These are phyloP conservation scores for Drosophila mayaguana DNA, from an alignment of 2,888 invertebrate species.

Conservation along the genomic window DNA sequence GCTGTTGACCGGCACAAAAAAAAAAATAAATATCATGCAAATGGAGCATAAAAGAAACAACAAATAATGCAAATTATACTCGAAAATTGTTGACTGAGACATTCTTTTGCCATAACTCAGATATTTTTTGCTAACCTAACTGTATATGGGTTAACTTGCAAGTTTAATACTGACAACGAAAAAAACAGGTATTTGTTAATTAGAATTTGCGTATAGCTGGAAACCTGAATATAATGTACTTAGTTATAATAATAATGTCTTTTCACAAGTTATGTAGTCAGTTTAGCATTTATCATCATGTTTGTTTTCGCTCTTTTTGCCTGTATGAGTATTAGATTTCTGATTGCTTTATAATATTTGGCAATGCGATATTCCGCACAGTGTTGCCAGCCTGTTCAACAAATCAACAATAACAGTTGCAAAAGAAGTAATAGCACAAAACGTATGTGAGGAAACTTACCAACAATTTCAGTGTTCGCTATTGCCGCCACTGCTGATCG, in stretches of 20 bases:
- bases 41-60: conserved; percentile 1
- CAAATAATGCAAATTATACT: conserved; percentile 4
- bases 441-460: conserved; percentile 69
- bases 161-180: not conserved
- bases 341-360: conserved; percentile 38
- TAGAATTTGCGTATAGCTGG: not conserved
- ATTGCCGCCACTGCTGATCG: conserved; percentile 8
- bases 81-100: not conserved
- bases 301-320: conserved; percentile 1
- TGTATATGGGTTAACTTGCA: conserved; percentile 3
- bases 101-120: conserved; percentile 18
- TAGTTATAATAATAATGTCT: conserved; percentile 15
- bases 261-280: conserved; percentile 19
- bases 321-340: conserved; percentile 2
- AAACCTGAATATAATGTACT: conserved; percentile 13
- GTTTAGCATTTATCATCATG: conserved; percentile 6
- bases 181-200: conserved; percentile 20
- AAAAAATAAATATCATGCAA: not conserved
- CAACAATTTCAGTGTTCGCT: conserved; percentile 50
- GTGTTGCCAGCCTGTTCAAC: conserved; percentile 58
- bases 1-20: conserved; percentile 26
- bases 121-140: not conserved
- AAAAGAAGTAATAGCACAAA: conserved; percentile 70
- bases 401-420: conserved; percentile 62
- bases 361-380: conserved; percentile 53